Evolutionary conservation across 2,888 invertebrate genomes (phyloP), one percentile per base, ranked within the genome.

Genomic region (Thecophora atra): DNA sequence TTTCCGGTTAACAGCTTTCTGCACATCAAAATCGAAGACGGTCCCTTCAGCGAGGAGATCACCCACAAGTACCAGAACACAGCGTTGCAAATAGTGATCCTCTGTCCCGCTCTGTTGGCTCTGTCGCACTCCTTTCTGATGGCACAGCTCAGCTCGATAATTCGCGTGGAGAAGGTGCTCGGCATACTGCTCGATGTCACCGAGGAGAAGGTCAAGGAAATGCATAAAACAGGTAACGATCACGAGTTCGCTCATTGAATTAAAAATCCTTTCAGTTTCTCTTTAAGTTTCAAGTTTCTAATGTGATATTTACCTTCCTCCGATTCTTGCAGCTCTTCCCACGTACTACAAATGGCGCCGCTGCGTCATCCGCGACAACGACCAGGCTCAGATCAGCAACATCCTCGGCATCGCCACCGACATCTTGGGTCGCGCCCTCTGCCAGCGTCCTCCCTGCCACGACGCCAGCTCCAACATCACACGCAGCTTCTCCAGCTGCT

Each of bases 381-480:
- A 95, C 84, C 93, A 93, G 69, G 91, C 92, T 0, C 94, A 94
- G 82, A 94, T 95, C 47, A 93, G 93, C 76, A 93, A 94, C 75
- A 93, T 95, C 81, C 87, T 96, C n/a, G 92, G 92, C 0, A 91
- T 93, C 8, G 94, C 95, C 0, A 93, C 94, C 75, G 91, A 92
- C 26, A 94, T 94, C 75, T 88, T 95, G 37, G 91, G 93, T 17
- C 80, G 87, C 84, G 90, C 87, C 79, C 88, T 85, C 51, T 87
- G 87, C 87, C 90, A 85, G 87, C 89, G 76, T 84, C 90, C 80
- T 80, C 89, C 71, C 88, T 92, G 82, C 89, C 91, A 84, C 90
- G 93, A 67, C 88, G 93, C 37, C 92, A 87, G 88, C 54, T 78
- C 77, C 92, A 78, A 82, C 58, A 81, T 84, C 19, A 81, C 85